These are phyloP conservation scores for Meles meles DNA, from an alignment of 2,113 vertebrate species.

Conservation along the genomic window DNA sequence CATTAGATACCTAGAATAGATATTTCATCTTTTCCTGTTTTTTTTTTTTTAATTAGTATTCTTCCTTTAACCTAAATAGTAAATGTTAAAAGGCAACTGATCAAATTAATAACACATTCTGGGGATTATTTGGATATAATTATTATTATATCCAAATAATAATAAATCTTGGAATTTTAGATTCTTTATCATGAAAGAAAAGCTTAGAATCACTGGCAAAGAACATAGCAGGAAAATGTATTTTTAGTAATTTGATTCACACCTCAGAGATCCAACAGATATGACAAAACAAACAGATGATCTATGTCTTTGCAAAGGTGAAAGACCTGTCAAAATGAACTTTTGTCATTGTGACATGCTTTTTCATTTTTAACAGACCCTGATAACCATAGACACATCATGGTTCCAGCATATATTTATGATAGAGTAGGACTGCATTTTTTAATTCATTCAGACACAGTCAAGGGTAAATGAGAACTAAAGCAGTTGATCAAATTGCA, in stretches of 20 bases:
- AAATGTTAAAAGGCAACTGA: not conserved
- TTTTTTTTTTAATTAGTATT: not conserved
- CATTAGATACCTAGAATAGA: not conserved
- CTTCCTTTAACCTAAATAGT: not conserved
- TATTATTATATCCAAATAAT: too few species aligned
- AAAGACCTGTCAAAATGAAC: not conserved
- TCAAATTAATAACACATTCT: not conserved
- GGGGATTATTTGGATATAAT: not conserved
- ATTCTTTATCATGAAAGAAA: not conserved
- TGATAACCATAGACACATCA: not conserved
- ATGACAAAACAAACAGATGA: not conserved
- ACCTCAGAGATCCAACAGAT: not conserved
- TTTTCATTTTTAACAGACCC: not conserved
- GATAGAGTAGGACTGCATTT: not conserved
- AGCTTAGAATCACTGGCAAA: not conserved
- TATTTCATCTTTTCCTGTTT: not conserved
- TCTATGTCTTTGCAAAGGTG: not conserved
- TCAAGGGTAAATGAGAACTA: not conserved
- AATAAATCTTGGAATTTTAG: not conserved
- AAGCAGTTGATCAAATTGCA: not conserved
- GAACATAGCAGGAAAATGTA: not conserved
- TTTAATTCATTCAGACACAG: not conserved
- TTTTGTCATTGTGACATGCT: not conserved
- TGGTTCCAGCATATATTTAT: not conserved
- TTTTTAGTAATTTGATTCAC: constrained; percentile 1